Evolutionary conservation across 2,888 invertebrate genomes (phyloP), one percentile per base, ranked within the genome.

Genomic region (Temnothorax ravouxi): DNA sequence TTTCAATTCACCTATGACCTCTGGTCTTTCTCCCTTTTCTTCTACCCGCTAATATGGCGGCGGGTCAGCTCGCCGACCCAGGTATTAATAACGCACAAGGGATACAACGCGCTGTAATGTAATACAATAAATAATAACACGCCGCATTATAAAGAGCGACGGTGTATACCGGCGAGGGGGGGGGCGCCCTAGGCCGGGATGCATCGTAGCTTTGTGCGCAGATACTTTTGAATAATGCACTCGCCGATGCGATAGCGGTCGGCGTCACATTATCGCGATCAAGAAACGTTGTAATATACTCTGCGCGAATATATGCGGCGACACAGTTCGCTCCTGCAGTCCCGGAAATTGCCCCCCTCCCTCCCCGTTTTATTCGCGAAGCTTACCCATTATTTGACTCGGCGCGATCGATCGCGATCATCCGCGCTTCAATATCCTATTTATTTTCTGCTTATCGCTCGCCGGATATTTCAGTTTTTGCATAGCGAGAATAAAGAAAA

Each of bases 111-210:
- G 52, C 56, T 52, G 84, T 86, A 87, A 84, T 85, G 85, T 85
- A 86, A 89, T 79, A 84, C 85, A 81, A 89, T 89, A 86, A 88
- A 88, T 89, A 89, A 89, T 88, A 87, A 72, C 84, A 66, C 59
- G 89, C 61, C 62, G 75, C 47, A 67, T 83, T 88, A 84, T 85
- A 85, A 84, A 85, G 83, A 79, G 88, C 64, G 85, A n/a, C 79
- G 52, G 66, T 61, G 61, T 79, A 84, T 79, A 84, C 69, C 66
- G 83, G 44, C 29, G 29, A 6, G 34, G 34, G 34, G 34, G 6
- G 34, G 5, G 29, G 15, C n/a, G 75, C 69, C 64, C 69, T 82
- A 59, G 69, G 25, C 29, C 34, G 61, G 83, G 83, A 67, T 83
- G 64, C 80, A 84, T 80, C 59, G 66, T 66, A 75, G 87, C 84